phyloP scores from a whole-genome alignment of 2,113 vertebrate species.

The Typhlomys cinereus region DNA sequence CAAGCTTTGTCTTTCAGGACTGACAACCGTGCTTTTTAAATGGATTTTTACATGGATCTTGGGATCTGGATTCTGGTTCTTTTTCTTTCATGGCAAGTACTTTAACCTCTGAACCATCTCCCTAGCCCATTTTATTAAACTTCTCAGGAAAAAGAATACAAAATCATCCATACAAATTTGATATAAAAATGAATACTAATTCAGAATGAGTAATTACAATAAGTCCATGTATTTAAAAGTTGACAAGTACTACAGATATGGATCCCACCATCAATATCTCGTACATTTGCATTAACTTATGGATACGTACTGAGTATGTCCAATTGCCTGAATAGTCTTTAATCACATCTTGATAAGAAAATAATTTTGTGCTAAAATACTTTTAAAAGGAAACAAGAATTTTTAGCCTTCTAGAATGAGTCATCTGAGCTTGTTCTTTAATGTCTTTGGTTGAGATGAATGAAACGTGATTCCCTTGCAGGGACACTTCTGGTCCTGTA shows the following conservation, averaged over 20 bases:
- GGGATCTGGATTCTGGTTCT: no score
- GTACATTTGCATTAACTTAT: neutral
- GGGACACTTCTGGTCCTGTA: neutral
- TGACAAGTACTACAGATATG: neutral
- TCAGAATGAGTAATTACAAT: neutral
- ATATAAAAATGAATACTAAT: neutral
- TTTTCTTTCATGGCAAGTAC: no score
- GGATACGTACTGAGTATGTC: neutral
- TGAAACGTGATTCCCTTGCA: neutral
- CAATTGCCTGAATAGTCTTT: neutral
- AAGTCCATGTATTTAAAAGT: constrained; percentile 4
- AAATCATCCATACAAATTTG: neutral
- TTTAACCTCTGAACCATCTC: no score
- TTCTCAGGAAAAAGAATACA: neutral
- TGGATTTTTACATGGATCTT: no score
- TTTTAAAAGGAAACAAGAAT: neutral
- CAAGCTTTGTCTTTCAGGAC: no score
- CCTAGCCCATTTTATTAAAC: no score
- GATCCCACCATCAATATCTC: neutral
- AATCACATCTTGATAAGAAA: neutral
- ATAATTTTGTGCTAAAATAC: constrained; percentile 10
- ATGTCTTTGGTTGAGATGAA: neutral
- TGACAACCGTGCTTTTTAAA: no score
- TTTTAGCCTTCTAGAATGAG: neutral
- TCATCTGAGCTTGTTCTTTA: neutral